phyloP scores from a whole-genome alignment of 2,888 invertebrate species.

The Bhutanitis thaidina region DNA sequence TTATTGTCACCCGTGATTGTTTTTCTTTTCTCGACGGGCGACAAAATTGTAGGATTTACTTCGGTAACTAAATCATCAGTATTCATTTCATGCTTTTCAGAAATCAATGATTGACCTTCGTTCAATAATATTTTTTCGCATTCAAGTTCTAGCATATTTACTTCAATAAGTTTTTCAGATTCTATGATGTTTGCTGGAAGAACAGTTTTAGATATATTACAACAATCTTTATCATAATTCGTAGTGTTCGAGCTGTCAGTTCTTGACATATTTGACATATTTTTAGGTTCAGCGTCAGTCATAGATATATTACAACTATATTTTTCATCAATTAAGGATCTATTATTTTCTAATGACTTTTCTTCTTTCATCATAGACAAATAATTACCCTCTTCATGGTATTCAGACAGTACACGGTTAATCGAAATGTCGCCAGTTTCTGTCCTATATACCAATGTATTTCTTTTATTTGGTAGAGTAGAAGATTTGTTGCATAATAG shows the following conservation, averaged over 20 bases:
- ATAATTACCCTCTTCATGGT: conserved; percentile 17
- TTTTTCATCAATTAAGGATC: conserved; percentile 15
- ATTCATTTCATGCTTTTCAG: not conserved
- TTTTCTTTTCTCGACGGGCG: conserved; percentile 21
- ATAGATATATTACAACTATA: conserved; percentile 26
- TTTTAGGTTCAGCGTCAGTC: conserved; percentile 26
- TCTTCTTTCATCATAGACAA: conserved; percentile 23
- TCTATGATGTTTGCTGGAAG: not conserved
- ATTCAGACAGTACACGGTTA: conserved; percentile 29
- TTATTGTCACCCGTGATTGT: conserved; percentile 22
- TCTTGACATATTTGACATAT: conserved; percentile 21
- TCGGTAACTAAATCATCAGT: conserved; percentile 31
- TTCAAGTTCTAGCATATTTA: not conserved
- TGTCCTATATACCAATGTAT: conserved; percentile 27
- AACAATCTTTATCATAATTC: not conserved
- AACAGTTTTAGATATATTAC: conserved; percentile 1
- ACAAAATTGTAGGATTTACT: conserved; percentile 26
- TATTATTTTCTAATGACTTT: conserved; percentile 11
- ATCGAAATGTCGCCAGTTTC: conserved; percentile 30
- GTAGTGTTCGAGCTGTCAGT: not conserved
- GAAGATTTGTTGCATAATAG: conserved; percentile 1
- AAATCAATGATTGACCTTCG: not conserved
- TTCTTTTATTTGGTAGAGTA: conserved; percentile 21
- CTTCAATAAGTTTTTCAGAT: not conserved
- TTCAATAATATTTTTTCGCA: not conserved